Evolutionary conservation across 1,140 invertebrate species (phyloP).

Genomic region (Drosophila kikkawai): DNA sequence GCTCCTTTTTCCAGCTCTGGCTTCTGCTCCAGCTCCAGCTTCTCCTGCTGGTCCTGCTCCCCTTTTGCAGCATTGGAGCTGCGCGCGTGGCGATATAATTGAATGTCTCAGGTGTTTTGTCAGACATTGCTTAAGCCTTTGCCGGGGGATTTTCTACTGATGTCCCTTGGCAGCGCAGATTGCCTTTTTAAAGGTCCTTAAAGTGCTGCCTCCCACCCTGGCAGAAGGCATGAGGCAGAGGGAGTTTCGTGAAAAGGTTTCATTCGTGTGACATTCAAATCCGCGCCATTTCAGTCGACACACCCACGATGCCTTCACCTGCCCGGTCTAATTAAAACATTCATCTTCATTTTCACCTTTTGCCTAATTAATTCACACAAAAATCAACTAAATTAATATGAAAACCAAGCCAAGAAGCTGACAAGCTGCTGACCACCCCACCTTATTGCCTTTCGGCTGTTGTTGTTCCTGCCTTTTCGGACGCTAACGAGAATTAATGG

Average conservation of each 20-base stretch:
- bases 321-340: conserved; percentile 83
- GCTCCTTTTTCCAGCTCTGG: conserved; percentile 1
- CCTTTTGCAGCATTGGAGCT: conserved; percentile 28
- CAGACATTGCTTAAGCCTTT: conserved; percentile 85
- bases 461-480: conserved; percentile 63
- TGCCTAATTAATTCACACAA: conserved; percentile 85
- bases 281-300: conserved; percentile 58
- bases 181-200: conserved; percentile 72
- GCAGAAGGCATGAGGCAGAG: not conserved
- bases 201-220: conserved; percentile 34
- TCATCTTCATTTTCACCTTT: conserved; percentile 85
- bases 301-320: conserved; percentile 6
- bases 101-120: conserved; percentile 85
- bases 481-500: conserved; percentile 85
- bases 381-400: conserved; percentile 84
- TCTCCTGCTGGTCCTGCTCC: conserved; percentile 1
- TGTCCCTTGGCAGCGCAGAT: conserved; percentile 28
- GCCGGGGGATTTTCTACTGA: conserved; percentile 66
- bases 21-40: not conserved
- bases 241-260: not conserved
- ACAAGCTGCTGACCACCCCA: conserved; percentile 69
- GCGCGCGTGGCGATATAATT: conserved; percentile 78
- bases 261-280: conserved; percentile 72
- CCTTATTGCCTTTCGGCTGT: conserved; percentile 22
- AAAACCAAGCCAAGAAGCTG: conserved; percentile 81